These are phyloP conservation scores for Tragelaphus eurycerus DNA, from an alignment of 2,797 vertebrate species.

Conservation along the genomic window DNA sequence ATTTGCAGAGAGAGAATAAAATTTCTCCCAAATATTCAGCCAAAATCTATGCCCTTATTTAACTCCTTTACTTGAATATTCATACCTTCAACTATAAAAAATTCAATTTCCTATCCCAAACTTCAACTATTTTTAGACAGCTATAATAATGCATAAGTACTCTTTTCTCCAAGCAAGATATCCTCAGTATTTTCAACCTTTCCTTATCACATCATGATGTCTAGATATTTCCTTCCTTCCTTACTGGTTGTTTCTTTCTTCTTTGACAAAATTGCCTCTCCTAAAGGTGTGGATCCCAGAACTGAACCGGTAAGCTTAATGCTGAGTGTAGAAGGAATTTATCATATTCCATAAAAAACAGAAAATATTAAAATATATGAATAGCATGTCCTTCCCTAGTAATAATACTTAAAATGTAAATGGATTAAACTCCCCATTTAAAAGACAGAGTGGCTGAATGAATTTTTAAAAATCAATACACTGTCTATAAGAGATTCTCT, in stretches of 20 bases:
- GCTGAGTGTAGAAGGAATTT: not conserved
- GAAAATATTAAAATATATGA: not conserved
- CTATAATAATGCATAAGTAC: not conserved
- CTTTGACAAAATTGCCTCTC: not conserved
- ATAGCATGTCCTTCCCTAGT: not conserved
- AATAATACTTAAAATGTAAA: not conserved
- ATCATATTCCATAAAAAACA: not conserved
- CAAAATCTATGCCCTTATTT: not conserved
- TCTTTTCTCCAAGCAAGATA: not conserved
- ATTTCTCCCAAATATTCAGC: not conserved
- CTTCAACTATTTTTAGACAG: not conserved
- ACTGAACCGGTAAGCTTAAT: not conserved
- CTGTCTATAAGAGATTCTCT: not conserved
- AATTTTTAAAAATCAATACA: not conserved
- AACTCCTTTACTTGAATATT: not conserved
- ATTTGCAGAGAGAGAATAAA: slow-evolving; percentile 6
- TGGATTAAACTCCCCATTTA: not conserved
- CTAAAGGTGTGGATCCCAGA: not conserved
- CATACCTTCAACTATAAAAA: not conserved
- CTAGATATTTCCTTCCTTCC: not conserved
- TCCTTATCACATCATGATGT: not conserved
- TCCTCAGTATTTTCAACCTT: not conserved
- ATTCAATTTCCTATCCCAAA: not conserved
- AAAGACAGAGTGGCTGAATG: not conserved
- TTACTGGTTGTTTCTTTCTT: not conserved